Evolutionary conservation across 2,888 invertebrate species (phyloP), one percentile per base, ranked within the genome.

Genomic region (Nephrotoma appendiculata): DNA sequence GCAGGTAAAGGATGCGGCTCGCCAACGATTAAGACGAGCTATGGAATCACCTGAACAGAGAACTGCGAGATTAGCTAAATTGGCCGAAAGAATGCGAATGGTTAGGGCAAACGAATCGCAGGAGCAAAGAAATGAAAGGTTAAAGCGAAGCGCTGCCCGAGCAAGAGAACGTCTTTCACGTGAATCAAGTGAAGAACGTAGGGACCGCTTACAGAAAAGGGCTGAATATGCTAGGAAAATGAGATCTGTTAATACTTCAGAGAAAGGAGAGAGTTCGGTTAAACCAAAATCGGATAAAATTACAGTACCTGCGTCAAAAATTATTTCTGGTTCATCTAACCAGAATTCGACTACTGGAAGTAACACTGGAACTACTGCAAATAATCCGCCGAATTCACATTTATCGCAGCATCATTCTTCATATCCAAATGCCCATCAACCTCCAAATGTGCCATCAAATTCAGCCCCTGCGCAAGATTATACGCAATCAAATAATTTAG

Each of bases 181-280:
- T 87, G 91, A 92, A 87, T 88, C 90, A 9, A 88, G 89, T 71
- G 91, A 91, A 41, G 91, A 91, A 88, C 91, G 91, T 87, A 90
- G 91, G 90, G 91, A 91, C 88, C 90, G 91, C 89, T 90, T 91
- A 89, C 90, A 91, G 89, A 91, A 91, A 89, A 89, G 92, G 88
- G 91, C 91, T 89, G 91, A 92, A 87, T 92, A 91, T 88, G 91
- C 91, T 88, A 91, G 91, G 90, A 91, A 91, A 91, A 91, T 91
- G 90, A 90, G 92, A 90, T 90, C 91, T 90, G 91, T 90, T 90
- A 91, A 41, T 19, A 42, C 57, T 12, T 31, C 44, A 11, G 85
- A 85, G 19, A 85, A 85, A 44, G 1, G 3, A 44, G 44, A 85
- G 0, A 45, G 43, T 6, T 15, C 41, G 6, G 3, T 45, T 11